Base-by-base conservation (phyloP, 2,113 vertebrate species). In the Cyrtonyx montezumae region DNA sequence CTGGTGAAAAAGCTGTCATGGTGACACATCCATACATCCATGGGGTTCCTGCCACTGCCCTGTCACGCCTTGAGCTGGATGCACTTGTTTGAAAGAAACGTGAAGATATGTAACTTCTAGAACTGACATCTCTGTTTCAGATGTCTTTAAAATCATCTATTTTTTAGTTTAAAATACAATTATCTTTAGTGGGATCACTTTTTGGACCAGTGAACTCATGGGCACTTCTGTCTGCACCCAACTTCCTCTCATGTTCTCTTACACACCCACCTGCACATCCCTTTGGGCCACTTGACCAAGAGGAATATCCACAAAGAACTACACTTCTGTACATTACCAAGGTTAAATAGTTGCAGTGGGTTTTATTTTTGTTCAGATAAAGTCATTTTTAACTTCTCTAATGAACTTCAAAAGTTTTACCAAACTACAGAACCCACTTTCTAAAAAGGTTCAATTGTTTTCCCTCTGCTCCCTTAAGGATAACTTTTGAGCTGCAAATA, bases 171-270 rank as follows among this genome's bases (percentile, higher is more conserved):
- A 32, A 28, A 46, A 34, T 23, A 8, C 22, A 34, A 20, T 30
- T 37, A 18, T 5, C 36, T 53, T 77, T 21, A 40, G 18, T 28
- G 65, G 11, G 28, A 40, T 26, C n/a, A n/a, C 26, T n/a, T 7
- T 61, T 43, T 36, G 32, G n/a, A 8, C n/a, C 66, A 32, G 43
- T 6, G 6, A 26, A 21, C 25, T 26, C 32, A 42, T 3, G 7
- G 30, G 51, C 23, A 22, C 11, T 34, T 66, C 30, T 32, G 59
- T 12, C 23, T 13, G 13, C 30, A 43, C 25, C 10, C 6, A 4
- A 8, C 30, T 12, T 8, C 1, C 22, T 17, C 22, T 13, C 6
- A 0, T 19, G 3, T 34, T 56, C 21, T 37, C 28, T 34, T 25
- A 4, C 23, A 9, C 49, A 51, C 25, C 14, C 55, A 37, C 7